Conservation (phyloP, 2,888 invertebrate genomes). For the Antitype chi region DNA sequence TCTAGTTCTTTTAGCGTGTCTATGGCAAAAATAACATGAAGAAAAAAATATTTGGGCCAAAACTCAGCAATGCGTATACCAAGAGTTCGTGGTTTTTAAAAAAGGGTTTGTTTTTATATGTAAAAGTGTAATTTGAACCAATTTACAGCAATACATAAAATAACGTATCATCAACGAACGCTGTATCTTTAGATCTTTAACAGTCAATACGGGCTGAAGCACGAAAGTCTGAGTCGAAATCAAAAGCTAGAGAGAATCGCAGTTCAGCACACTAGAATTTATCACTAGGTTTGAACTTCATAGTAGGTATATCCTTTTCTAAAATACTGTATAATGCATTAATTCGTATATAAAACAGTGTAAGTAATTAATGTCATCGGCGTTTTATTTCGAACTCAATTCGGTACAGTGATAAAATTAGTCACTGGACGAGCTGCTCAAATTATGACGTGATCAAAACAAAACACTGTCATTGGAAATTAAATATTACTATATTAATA, state of each 20-base stretch:
- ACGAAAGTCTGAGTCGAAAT: neutral
- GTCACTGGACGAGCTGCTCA: slow-evolving; percentile 34
- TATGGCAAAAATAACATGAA: no score
- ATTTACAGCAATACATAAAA: neutral
- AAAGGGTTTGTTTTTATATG: neutral
- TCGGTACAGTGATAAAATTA: slow-evolving; percentile 35
- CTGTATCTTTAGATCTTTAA: neutral
- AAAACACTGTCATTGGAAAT: slow-evolving; percentile 28
- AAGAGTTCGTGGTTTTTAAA: no score
- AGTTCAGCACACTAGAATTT: no score
- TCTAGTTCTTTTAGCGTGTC: no score
- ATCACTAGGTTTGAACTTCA: no score
- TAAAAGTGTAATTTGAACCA: neutral
- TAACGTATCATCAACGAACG: neutral
- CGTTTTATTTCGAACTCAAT: slow-evolving; percentile 30
- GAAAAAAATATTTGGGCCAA: no score
- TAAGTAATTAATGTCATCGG: neutral
- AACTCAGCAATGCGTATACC: no score
- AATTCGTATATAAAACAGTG: slow-evolving; percentile 8
- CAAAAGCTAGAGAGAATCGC: no score
- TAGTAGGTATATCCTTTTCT: no score
- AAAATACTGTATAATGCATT: neutral
- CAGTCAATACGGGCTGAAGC: neutral
- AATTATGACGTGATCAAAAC: slow-evolving; percentile 40
- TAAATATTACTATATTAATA: slow-evolving; percentile 43